phyloP scores from a whole-genome alignment of 2,797 vertebrate genomes.

The Arvicola amphibius region DNA sequence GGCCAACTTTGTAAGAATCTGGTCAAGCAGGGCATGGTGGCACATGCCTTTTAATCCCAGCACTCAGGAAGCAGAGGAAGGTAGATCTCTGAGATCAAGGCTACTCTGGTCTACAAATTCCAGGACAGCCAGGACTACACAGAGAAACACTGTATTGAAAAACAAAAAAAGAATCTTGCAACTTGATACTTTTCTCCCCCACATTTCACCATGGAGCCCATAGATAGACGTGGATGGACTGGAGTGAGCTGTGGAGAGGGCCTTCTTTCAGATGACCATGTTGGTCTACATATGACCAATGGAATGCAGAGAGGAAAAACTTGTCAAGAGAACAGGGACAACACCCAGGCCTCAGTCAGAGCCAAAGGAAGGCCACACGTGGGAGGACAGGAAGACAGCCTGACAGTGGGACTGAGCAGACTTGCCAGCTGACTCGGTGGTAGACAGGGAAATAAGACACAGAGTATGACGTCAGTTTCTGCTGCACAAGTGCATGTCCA shows the following conservation, averaged over 20 bases:
- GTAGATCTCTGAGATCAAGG: background rate
- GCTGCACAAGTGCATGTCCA: background rate
- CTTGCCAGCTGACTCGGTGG: background rate
- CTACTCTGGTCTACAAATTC: background rate
- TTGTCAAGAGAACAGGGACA: background rate
- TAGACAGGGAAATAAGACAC: background rate
- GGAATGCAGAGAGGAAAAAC: background rate
- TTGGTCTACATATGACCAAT: background rate
- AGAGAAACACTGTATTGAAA: background rate
- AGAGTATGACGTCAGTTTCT: background rate
- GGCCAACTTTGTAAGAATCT: background rate
- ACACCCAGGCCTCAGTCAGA: background rate
- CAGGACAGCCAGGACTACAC: background rate
- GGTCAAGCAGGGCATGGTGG: background rate
- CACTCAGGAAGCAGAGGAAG: background rate
- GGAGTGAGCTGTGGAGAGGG: rapidly evolving
- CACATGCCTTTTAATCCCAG: background rate
- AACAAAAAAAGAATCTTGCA: too few species aligned
- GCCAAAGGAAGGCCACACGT: background rate
- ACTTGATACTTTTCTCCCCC: background rate
- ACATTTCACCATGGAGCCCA: too few species aligned
- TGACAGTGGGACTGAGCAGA: too few species aligned
- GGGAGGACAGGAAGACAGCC: background rate
- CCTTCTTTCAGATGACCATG: background rate
- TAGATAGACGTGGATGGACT: background rate